phyloP scores from a whole-genome alignment of 2,797 vertebrate species.

The Tiaroga cobitis region DNA sequence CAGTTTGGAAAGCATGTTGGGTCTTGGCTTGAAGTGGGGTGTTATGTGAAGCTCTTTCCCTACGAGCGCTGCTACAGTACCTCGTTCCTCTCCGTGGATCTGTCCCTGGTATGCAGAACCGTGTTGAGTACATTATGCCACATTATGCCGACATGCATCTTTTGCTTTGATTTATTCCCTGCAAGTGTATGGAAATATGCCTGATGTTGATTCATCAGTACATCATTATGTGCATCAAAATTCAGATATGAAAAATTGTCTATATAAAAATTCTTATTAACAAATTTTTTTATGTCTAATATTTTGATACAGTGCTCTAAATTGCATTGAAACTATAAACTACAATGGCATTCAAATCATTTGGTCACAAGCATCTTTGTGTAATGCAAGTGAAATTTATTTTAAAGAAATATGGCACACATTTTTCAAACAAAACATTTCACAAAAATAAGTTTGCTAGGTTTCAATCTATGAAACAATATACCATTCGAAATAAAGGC shows the following conservation, averaged over 20 bases:
- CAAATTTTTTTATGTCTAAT: background rate
- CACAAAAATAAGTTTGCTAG: background rate
- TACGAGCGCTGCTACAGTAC: background rate
- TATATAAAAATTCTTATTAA: background rate
- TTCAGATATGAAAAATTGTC: background rate
- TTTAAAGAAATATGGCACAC: background rate
- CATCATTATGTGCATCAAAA: background rate
- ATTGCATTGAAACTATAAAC: background rate
- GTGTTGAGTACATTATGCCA: constrained; percentile 8
- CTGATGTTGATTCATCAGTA: background rate
- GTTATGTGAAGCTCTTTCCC: constrained; percentile 30
- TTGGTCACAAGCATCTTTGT: background rate
- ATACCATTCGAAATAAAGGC: background rate
- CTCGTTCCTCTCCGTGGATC: constrained; percentile 10
- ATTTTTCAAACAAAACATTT: background rate
- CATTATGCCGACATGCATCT: constrained; percentile 5
- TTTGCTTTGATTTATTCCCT: constrained; percentile 5
- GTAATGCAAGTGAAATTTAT: background rate
- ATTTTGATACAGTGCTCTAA: background rate
- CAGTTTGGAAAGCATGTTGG: constrained; percentile 32
- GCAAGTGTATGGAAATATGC: background rate
- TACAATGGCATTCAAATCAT: background rate
- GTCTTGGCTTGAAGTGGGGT: constrained; percentile 30
- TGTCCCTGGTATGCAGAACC: constrained; percentile 9
- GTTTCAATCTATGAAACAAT: background rate